Evolutionary conservation across 2,888 invertebrate species (phyloP), one percentile per base, ranked within the genome.

Genomic region (Gastracanthus pulcherrimus): DNA sequence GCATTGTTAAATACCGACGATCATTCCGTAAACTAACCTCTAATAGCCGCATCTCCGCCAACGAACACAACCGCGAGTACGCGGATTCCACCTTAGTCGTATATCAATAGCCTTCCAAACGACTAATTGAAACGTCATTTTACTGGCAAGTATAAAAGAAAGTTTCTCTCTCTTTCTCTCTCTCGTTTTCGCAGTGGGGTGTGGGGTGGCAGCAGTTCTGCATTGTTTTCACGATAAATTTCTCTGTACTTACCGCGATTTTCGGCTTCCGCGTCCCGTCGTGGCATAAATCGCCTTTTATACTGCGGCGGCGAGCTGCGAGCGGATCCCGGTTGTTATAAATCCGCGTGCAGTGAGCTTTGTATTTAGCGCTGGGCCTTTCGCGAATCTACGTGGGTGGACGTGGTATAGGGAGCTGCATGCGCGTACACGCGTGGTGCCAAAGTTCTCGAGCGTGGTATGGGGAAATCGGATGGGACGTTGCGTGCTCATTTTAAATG

Each of bases 241-340:
- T 64, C 62, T 16, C n/a, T 26, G 41, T 58, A 48, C 34, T 51
- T 85, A 66, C 79, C 19, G 64, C 84, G 84, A 84, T 84, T 85
- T 87, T 86, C 84, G 85, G 85, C 86, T 85, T n/a, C n/a, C n/a
- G n/a, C 88, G 87, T 87, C 87, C 86, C 84, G 84, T 26, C 45
- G n/a, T n/a, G n/a, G 86, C 87, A 89, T 89, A 89, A 89, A 89
- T 89, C 88, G 87, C 88, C 86, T 87, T 89, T 89, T 89, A 89
- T 89, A 89, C 88, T 88, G 88, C 87, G 87, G 86, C 87, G 85
- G 86, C 29, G 23, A 69, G 34, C 45, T 16, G 62, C 69, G 16
- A 9, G 26, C 19, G n/a, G 48, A 51, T 11, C 23, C 60, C 16
- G 29, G 7, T 87, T 86, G 86, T 86, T 87, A 88, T 89, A 89